Evolutionary conservation across 2,888 invertebrate genomes (phyloP), one percentile per base, ranked within the genome.

Genomic region (Torymus aiolomorphi): DNA sequence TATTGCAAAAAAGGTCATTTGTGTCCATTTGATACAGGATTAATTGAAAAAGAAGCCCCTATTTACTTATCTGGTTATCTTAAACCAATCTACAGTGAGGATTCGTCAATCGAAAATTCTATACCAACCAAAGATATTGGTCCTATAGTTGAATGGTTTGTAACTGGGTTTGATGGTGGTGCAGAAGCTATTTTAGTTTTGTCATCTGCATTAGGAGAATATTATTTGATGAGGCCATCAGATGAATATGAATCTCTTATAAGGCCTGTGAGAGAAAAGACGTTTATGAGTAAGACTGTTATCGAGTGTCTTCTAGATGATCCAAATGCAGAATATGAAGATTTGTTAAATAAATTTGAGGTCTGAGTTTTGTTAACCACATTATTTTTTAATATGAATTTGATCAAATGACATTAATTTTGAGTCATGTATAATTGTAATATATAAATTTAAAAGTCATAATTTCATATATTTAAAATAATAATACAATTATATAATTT

Each of bases 131-230:
- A 94, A 88, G 94, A 95, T 90, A 92, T 96, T 86, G 96, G 96
- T 0, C 96, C 96, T 0, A 95, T 97, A 85, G 94, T 95, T 88
- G 95, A 95, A 90, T 97, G 96, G 96, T 96, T 92, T 91, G 93
- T 95, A 61, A 94, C 95, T 82, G 96, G 96, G 4, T 96, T 95
- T 91, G 96, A 96, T 91, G 96, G 95, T 54, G 96, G 96, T 51
- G 93, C 94, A 83, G 20, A 70, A 70, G 54, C 63, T 54, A 56
- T 61, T 14, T 20, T 76, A 56, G 31, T 14, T 63, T 24, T 76
- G 52, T 59, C 16, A 42, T 70, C 70, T 20, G 3, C 18, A 62
- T 94, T 24, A 91, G 96, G 94, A 3, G 95, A 96, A 87, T 97
- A 97, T 89, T 94, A 95, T 88, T 91, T 97, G 78, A 93, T 95